phyloP scores from a whole-genome alignment of 1,140 invertebrate genomes.

The Drosophila nebulosa region DNA sequence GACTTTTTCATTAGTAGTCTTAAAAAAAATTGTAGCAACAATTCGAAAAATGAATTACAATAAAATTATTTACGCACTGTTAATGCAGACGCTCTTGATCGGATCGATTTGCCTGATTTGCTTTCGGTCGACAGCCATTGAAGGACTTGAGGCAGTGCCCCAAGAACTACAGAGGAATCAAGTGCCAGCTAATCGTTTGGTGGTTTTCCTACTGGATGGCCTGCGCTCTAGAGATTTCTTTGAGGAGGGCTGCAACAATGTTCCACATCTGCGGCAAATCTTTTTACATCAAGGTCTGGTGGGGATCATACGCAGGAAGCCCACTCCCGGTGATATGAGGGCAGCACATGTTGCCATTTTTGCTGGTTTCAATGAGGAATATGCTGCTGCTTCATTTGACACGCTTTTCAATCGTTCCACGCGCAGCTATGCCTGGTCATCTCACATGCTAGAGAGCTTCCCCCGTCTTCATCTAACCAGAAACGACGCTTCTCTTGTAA shows the following conservation, averaged over 20 bases:
- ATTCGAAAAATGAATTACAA: slow-evolving; percentile 14
- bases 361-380: slow-evolving; percentile 97
- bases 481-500: background rate
- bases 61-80: slow-evolving; percentile 15
- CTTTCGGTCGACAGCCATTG: slow-evolving; percentile 84
- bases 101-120: slow-evolving; percentile 84
- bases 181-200: slow-evolving; percentile 88
- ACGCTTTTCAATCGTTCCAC: slow-evolving; percentile 94
- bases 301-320: slow-evolving; percentile 93
- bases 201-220: slow-evolving; percentile 94
- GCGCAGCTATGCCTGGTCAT: slow-evolving; percentile 89
- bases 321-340: slow-evolving; percentile 93
- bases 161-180: slow-evolving; percentile 80
- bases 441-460: slow-evolving; percentile 89
- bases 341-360: slow-evolving; percentile 97
- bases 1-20: background rate
- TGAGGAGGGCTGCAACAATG: slow-evolving; percentile 59
- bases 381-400: slow-evolving; percentile 95
- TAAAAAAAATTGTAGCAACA: too few relatives aligned
- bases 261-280: slow-evolving; percentile 43
- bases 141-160: slow-evolving; percentile 81
- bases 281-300: slow-evolving; percentile 85
- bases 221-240: slow-evolving; percentile 90
- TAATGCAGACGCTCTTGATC: slow-evolving; percentile 82
- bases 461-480: slow-evolving; percentile 82